Percentiles rank a stretch among this genome's conserved stretches.
Evolutionary conservation across 2,888 invertebrate species (phyloP).

Genomic region (Torymus tubicola): DNA sequence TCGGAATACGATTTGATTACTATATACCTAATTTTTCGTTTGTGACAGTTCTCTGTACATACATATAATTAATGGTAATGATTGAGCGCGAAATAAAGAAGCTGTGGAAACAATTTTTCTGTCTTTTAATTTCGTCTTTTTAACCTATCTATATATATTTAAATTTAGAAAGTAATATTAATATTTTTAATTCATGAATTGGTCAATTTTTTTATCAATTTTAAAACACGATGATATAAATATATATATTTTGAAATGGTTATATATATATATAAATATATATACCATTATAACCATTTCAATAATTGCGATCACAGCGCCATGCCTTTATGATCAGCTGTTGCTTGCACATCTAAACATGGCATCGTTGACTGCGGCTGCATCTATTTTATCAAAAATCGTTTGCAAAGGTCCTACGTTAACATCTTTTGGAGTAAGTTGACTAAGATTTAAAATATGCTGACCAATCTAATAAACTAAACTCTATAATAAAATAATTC

Average conservation of each 20-base stretch:
- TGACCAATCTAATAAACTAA: too few relatives aligned
- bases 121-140: too few relatives aligned
- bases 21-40: constrained; percentile 40
- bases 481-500: too few relatives aligned
- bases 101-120: constrained; percentile 63
- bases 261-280: constrained; percentile 4
- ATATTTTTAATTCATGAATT: constrained; percentile 30
- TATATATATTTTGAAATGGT: constrained; percentile 24
- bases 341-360: constrained; percentile 14
- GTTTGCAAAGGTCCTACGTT: constrained; percentile 52
- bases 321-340: too few relatives aligned
- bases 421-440: constrained; percentile 62
- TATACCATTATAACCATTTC: neutral
- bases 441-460: too few relatives aligned
- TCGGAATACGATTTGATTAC: constrained; percentile 30
- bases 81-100: constrained; percentile 72
- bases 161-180: too few relatives aligned
- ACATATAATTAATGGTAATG: constrained; percentile 68
- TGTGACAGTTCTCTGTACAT: constrained; percentile 72
- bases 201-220: neutral
- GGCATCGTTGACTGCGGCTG: constrained; percentile 12
- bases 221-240: too few relatives aligned
- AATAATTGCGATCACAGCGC: constrained; percentile 16
- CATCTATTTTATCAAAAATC: constrained; percentile 58
- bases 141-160: too few relatives aligned